Percentiles rank a stretch among this genome's conserved stretches.
phyloP scores from a whole-genome alignment of 53 echinoderm and acorn worm species.

The Holothuria scabra region DNA sequence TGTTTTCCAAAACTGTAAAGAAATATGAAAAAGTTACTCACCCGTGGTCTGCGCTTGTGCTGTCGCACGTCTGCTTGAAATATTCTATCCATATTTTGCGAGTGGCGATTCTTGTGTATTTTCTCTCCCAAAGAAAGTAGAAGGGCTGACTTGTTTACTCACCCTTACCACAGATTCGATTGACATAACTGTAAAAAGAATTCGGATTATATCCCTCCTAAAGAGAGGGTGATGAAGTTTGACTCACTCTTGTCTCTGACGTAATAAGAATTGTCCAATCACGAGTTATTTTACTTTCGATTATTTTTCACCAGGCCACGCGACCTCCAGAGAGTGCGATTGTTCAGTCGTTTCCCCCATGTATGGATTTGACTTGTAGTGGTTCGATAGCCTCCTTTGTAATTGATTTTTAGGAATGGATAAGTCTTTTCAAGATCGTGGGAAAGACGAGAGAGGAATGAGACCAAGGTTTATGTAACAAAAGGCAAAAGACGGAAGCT shows the following conservation, averaged over 20 bases:
- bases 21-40: neutral
- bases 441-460: constrained; percentile 1
- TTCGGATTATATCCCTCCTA: too few relatives aligned
- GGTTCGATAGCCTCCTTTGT: constrained; percentile 26
- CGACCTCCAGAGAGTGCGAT: neutral
- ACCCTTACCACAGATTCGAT: too few relatives aligned
- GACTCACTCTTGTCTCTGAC: too few relatives aligned
- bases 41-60: constrained; percentile 28
- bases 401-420: neutral
- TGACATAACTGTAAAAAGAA: too few relatives aligned
- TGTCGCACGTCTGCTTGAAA: constrained; percentile 17
- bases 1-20: too few relatives aligned
- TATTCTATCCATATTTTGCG: too few relatives aligned
- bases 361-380: neutral
- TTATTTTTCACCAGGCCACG: constrained; percentile 4
- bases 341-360: too few relatives aligned
- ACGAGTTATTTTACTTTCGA: neutral
- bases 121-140: too few relatives aligned
- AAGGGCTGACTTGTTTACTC: too few relatives aligned
- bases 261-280: constrained; percentile 10
- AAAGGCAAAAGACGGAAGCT: constrained; percentile 23
- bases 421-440: constrained; percentile 26
- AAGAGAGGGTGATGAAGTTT: too few relatives aligned
- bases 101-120: too few relatives aligned
- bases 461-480: constrained; percentile 1